A percentile compares a stretch with the other conserved stretches of the same genome.
Conservation (phyloP, 2,888 invertebrate species). For the Xanthorhoe spadicearia region DNA sequence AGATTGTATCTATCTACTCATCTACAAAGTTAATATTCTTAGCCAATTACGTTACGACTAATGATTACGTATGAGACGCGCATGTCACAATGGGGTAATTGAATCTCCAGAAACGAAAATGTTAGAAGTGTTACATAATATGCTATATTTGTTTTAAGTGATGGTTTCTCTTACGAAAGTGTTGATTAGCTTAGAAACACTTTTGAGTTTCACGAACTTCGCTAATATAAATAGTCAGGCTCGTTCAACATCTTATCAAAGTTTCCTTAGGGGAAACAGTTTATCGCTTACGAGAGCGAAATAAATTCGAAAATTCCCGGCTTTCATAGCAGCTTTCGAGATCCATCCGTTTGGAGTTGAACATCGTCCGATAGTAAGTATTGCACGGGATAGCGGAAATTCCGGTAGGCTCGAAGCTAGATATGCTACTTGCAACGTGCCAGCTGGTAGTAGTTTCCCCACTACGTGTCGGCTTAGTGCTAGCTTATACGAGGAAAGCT, state of each 20-base stretch:
- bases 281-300: constrained; percentile 37
- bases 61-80: constrained; percentile 25
- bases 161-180: constrained; percentile 14
- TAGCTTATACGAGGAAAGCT: neutral
- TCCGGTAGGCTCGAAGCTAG: constrained; percentile 30
- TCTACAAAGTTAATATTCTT: constrained; percentile 3
- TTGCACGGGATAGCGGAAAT: constrained; percentile 36
- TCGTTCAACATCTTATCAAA: constrained; percentile 35
- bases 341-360: constrained; percentile 38
- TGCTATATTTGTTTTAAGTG: neutral
- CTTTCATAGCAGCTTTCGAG: constrained; percentile 34
- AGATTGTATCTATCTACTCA: neutral
- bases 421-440: constrained; percentile 25
- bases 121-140: neutral
- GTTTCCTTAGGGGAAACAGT: constrained; percentile 39
- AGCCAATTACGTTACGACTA: neutral
- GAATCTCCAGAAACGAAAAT: constrained; percentile 14
- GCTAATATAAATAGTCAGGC: constrained; percentile 26
- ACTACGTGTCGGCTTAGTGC: constrained; percentile 20
- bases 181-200: constrained; percentile 25
- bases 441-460: constrained; percentile 22
- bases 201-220: constrained; percentile 21
- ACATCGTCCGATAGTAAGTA: constrained; percentile 37
- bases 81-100: constrained; percentile 32
- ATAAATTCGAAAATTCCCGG: constrained; percentile 36